A percentile compares a stretch with the other conserved stretches of the same genome.
These are phyloP conservation scores for Diaphora mendica DNA, from an alignment of 2,888 invertebrate species.

Conservation along the genomic window DNA sequence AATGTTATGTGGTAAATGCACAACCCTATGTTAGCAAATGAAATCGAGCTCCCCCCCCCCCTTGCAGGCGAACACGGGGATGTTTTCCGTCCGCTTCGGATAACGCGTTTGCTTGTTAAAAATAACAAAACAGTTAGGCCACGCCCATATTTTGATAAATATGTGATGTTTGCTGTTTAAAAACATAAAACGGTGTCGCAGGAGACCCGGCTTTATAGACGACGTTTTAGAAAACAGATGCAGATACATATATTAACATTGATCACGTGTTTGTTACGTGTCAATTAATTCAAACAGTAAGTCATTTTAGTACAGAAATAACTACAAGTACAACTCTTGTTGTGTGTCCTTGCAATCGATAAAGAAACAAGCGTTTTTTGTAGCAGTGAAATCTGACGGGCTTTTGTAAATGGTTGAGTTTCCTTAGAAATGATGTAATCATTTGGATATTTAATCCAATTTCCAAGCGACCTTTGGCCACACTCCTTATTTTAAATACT, in stretches of 20 bases:
- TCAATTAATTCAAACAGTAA: background rate
- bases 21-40: too few relatives aligned
- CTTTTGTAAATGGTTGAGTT: slow-evolving; percentile 61
- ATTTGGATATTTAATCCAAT: slow-evolving; percentile 52
- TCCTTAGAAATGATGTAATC: slow-evolving; percentile 60
- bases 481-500: background rate
- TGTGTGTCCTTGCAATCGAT: slow-evolving; percentile 64
- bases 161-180: too few relatives aligned
- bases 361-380: slow-evolving; percentile 54
- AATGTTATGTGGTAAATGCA: too few relatives aligned
- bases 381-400: slow-evolving; percentile 72
- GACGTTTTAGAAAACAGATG: background rate
- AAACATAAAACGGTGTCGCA: too few relatives aligned
- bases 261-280: background rate
- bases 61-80: too few relatives aligned
- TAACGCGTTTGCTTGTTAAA: too few relatives aligned
- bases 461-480: slow-evolving; percentile 30
- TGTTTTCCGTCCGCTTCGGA: too few relatives aligned
- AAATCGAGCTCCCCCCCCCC: too few relatives aligned
- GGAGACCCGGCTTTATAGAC: too few relatives aligned
- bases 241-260: background rate
- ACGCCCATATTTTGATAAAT: too few relatives aligned
- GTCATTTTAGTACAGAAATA: background rate
- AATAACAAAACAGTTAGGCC: too few relatives aligned
- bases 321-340: slow-evolving; percentile 3